Conservation (phyloP, 2,888 invertebrate species). For the Leptura quadrifasciata region DNA sequence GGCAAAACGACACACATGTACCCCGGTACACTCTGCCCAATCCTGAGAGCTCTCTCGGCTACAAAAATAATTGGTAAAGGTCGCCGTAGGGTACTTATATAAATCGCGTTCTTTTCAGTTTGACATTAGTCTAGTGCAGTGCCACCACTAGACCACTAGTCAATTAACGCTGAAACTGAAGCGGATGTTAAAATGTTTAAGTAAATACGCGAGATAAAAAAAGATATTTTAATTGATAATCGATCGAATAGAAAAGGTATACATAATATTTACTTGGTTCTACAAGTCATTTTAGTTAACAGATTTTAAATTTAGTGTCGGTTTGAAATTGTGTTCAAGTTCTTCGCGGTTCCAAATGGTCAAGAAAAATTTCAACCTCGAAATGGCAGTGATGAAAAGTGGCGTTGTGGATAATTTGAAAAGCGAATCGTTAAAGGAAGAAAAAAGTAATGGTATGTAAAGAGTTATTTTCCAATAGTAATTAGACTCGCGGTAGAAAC, state of each 20-base stretch:
- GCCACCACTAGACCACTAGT: conserved; percentile 1
- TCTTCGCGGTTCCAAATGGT: conserved; percentile 10
- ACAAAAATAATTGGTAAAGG: conserved; percentile 21
- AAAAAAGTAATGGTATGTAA: conserved; percentile 41
- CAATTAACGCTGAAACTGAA: background rate
- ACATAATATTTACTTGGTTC: background rate
- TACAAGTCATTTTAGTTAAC: background rate
- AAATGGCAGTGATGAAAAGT: conserved; percentile 32
- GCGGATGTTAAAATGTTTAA: conserved; percentile 6
- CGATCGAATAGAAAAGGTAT: background rate
- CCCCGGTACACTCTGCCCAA: background rate
- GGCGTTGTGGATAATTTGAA: background rate
- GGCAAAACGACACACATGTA: background rate
- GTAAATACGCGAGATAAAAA: background rate
- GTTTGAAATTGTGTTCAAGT: conserved; percentile 1
- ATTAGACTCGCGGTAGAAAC: no score
- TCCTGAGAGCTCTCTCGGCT: background rate
- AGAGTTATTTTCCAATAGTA: no score
- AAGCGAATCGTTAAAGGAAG: conserved; percentile 4
- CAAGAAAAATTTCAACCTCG: conserved; percentile 16
- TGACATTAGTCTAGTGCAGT: conserved; percentile 18
- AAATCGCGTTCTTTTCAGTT: conserved; percentile 22
- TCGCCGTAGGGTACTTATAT: conserved; percentile 12
- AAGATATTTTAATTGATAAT: background rate
- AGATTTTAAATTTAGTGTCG: background rate